Conservation (phyloP, 2,888 invertebrate species). For the Teleiodes luculella region DNA sequence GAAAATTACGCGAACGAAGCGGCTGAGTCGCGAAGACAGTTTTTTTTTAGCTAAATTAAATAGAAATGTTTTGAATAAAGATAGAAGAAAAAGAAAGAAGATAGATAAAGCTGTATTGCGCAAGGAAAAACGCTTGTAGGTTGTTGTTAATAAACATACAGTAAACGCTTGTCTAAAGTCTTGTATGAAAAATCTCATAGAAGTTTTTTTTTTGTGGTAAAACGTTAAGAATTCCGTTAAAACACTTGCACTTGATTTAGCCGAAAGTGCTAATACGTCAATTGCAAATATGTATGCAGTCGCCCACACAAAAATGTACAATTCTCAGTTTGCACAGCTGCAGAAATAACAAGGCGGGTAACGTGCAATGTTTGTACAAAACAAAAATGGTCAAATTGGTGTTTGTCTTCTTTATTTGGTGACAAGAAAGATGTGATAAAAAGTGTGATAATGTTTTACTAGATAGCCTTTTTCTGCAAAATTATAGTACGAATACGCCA, state of each 20-base stretch:
- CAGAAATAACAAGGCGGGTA: conserved; percentile 51
- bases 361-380: conserved; percentile 47
- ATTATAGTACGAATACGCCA: too few species aligned
- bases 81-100: too few species aligned
- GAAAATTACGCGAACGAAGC: too few species aligned
- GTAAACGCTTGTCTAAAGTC: too few species aligned
- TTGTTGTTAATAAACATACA: too few species aligned
- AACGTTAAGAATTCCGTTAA: conserved; percentile 25
- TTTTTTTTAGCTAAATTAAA: too few species aligned
- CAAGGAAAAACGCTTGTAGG: too few species aligned
- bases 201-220: too few species aligned
- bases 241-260: conserved; percentile 50
- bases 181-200: too few species aligned
- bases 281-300: conserved; percentile 68
- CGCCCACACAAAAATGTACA: conserved; percentile 47
- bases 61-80: too few species aligned
- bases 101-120: too few species aligned
- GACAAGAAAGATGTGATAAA: background rate
- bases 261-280: conserved; percentile 65
- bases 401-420: background rate
- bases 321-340: conserved; percentile 59
- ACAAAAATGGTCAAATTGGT: conserved; percentile 26
- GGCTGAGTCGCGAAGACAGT: too few species aligned
- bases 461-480: background rate
- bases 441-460: background rate